phyloP scores from a whole-genome alignment of 2,888 invertebrate genomes.

The Xanthia togata region DNA sequence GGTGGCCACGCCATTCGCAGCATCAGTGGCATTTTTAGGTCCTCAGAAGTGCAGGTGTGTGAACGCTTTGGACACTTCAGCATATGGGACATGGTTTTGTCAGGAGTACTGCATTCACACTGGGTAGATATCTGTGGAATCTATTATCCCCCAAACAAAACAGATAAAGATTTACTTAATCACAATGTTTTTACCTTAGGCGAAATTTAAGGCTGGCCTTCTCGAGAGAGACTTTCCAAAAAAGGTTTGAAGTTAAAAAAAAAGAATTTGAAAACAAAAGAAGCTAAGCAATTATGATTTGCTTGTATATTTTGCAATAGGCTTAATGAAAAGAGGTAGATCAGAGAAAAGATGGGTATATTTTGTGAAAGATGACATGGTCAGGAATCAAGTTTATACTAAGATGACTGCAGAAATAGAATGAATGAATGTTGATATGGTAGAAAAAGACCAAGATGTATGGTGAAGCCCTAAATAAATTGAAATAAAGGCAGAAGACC shows the following conservation, averaged over 20 bases:
- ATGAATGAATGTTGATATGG: neutral
- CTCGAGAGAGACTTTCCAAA: slow-evolving; percentile 16
- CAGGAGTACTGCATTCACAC: too few relatives aligned
- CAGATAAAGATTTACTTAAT: slow-evolving; percentile 49
- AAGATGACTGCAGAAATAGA: neutral
- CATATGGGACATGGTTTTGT: too few relatives aligned
- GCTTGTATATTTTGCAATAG: too few relatives aligned
- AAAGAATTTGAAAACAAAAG: neutral
- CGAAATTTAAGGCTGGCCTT: slow-evolving; percentile 38
- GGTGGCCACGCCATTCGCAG: too few relatives aligned
- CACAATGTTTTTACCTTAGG: slow-evolving; percentile 42
- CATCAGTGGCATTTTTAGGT: too few relatives aligned
- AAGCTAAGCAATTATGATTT: neutral
- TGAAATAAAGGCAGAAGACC: neutral
- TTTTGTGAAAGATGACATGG: too few relatives aligned
- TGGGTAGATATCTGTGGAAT: too few relatives aligned
- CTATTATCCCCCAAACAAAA: neutral
- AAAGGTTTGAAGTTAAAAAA: neutral
- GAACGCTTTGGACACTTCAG: too few relatives aligned
- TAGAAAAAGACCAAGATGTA: neutral
- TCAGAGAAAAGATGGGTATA: too few relatives aligned
- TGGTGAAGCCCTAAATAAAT: neutral
- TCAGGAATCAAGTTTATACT: neutral
- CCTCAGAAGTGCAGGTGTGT: too few relatives aligned
- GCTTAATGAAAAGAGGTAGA: neutral